phyloP scores from a whole-genome alignment of 2,113 vertebrate genomes.

The Cranoglanis bouderius region DNA sequence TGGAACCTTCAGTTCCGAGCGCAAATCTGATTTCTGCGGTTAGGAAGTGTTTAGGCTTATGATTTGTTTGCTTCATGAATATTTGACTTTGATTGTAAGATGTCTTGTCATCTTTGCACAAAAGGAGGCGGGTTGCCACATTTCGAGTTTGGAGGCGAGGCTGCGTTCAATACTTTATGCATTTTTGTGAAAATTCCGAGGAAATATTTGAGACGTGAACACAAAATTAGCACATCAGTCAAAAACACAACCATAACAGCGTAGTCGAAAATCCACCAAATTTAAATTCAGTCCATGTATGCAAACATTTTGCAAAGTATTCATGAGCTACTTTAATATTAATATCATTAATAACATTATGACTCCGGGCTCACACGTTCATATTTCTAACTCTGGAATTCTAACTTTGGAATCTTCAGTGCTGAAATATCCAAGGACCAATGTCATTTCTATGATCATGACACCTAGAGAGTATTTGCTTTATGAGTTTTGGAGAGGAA shows the following conservation, averaged over 20 bases:
- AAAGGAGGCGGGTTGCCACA: neutral
- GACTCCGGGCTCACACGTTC: neutral
- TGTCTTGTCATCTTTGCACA: neutral
- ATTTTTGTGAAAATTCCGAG: neutral
- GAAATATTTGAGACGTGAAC: neutral
- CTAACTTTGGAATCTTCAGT: neutral
- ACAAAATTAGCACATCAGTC: neutral
- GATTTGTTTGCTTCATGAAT: slow-evolving; percentile 47
- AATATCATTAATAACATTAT: neutral
- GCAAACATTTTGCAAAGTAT: neutral
- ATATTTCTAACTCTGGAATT: neutral
- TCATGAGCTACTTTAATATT: neutral
- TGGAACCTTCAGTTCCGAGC: slow-evolving; percentile 18
- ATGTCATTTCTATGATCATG: neutral
- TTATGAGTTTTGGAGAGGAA: neutral
- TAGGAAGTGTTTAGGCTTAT: slow-evolving; percentile 9
- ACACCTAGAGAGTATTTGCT: neutral
- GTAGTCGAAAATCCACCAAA: neutral
- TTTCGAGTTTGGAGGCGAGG: neutral
- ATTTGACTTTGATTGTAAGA: slow-evolving; percentile 36
- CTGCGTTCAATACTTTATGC: neutral
- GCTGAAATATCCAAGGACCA: neutral
- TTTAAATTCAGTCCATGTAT: neutral
- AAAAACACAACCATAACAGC: neutral
- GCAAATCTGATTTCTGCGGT: slow-evolving; percentile 11